Percentiles rank a stretch among this genome's conserved stretches.
These are phyloP conservation scores for Scartelaos histophorus DNA, from an alignment of 2,113 vertebrate genomes.

Conservation along the genomic window DNA sequence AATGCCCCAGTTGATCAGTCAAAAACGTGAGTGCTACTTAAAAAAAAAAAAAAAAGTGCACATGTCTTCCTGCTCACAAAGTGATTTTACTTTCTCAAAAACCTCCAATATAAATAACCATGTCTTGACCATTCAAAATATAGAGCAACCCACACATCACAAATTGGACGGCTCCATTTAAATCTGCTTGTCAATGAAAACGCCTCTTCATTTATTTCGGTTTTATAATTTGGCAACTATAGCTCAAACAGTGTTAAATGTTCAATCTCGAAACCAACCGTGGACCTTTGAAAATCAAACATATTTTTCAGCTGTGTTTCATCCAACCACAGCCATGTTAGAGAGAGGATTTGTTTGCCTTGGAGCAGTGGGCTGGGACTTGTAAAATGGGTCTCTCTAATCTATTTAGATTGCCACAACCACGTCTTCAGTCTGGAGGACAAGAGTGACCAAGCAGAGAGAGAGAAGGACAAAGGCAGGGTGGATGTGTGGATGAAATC, in stretches of 20 bases:
- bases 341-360: not conserved
- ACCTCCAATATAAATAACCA: not conserved
- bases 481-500: not conserved
- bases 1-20: too few species aligned
- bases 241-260: not conserved
- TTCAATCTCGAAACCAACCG: not conserved
- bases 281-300: not conserved
- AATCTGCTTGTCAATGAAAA: not conserved
- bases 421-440: not conserved
- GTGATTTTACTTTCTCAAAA: not conserved
- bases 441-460: not conserved
- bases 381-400: constrained; percentile 1
- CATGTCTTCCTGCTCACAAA: too few species aligned
- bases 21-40: too few species aligned
- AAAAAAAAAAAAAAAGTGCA: too few species aligned
- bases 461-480: not conserved
- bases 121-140: not conserved
- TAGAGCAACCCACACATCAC: not conserved
- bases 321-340: not conserved
- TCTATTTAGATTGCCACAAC: constrained; percentile 4
- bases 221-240: not conserved
- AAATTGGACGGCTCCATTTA: not conserved
- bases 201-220: not conserved
- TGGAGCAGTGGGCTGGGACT: not conserved
- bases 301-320: not conserved